Evolutionary conservation across 2,113 vertebrate species (phyloP).

Genomic region (Cacatua alba): DNA sequence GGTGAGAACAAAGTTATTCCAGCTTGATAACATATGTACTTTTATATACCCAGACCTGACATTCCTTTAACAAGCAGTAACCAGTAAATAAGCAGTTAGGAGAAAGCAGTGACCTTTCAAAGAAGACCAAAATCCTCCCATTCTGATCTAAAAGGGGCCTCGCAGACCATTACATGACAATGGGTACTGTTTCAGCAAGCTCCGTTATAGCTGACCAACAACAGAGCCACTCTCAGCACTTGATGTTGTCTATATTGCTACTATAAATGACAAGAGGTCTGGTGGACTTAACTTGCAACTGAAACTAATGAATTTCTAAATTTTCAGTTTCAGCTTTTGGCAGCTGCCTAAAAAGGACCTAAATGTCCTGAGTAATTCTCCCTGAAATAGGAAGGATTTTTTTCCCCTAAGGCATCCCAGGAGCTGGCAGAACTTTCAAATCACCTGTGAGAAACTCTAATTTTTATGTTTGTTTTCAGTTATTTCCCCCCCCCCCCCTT

Average conservation of each 20-base stretch:
- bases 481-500: not conserved
- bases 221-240: not conserved
- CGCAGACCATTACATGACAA: not conserved
- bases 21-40: not conserved
- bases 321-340: not conserved
- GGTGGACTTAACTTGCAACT: not conserved
- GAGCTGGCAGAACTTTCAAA: not conserved
- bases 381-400: rapidly evolving
- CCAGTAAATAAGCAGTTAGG: not conserved
- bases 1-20: not conserved
- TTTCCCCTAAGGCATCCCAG: not conserved
- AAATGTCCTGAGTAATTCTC: not conserved
- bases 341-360: not conserved
- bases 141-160: not conserved
- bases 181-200: not conserved
- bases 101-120: not conserved
- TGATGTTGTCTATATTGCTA: not conserved
- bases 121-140: not conserved
- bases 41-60: not conserved
- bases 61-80: not conserved
- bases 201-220: not conserved
- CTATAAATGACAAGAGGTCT: not conserved
- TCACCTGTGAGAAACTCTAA: not conserved
- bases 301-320: not conserved
- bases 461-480: not conserved